A percentile compares a stretch with the other conserved stretches of the same genome.
Conservation (phyloP, 2,888 invertebrate genomes). For the Conops quadrifasciatus region DNA sequence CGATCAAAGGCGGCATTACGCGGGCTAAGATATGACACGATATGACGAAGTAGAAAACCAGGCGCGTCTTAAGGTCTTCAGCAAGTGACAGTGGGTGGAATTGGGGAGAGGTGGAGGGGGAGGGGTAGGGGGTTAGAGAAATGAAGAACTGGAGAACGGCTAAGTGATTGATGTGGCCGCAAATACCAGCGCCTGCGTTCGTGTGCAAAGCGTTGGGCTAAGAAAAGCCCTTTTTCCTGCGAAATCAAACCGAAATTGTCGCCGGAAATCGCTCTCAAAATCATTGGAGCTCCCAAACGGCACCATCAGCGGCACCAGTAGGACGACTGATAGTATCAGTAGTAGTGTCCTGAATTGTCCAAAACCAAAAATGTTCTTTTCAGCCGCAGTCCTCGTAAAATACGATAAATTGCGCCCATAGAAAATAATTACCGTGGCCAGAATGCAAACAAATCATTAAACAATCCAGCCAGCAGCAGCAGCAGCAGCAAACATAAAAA, state of each 20-base stretch:
- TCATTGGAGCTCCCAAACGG: background rate
- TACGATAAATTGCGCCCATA: conserved; percentile 33
- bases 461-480: background rate
- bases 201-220: too few species aligned
- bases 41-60: background rate
- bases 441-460: conserved; percentile 33
- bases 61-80: too few species aligned
- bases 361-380: conserved; percentile 25
- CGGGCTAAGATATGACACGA: conserved; percentile 2
- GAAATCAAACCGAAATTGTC: background rate
- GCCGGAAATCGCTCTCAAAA: background rate
- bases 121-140: too few species aligned
- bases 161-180: too few species aligned
- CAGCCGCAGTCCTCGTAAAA: conserved; percentile 30
- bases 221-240: background rate
- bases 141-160: background rate
- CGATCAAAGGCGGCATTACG: conserved; percentile 18
- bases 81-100: too few species aligned
- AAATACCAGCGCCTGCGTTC: background rate
- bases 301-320: background rate
- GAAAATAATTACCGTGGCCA: conserved; percentile 33
- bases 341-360: background rate
- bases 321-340: background rate
- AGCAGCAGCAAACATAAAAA: background rate
- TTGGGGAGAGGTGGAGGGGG: too few species aligned